phyloP scores from a whole-genome alignment of 2,797 vertebrate genomes.

The Delichon dasypus region DNA sequence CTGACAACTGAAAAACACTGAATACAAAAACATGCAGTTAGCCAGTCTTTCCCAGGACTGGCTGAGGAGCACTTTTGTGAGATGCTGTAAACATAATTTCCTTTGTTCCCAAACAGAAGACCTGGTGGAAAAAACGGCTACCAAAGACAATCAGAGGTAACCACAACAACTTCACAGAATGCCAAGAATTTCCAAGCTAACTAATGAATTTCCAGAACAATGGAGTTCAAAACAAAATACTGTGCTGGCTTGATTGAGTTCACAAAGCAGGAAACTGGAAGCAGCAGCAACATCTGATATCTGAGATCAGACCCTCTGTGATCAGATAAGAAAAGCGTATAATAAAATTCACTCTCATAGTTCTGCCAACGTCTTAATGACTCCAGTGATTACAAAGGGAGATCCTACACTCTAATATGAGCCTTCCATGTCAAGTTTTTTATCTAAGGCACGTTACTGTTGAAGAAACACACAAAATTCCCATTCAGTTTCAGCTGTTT shows the following conservation, averaged over 20 bases:
- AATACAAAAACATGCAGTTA: not conserved
- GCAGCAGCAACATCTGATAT: not conserved
- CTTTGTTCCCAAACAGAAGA: not conserved
- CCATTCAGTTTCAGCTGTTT: not conserved
- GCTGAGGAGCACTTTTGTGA: not conserved
- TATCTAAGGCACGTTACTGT: not conserved
- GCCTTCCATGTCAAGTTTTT: not conserved
- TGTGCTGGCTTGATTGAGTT: not conserved
- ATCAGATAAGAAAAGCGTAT: not conserved
- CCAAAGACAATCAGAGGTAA: not conserved
- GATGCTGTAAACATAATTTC: not conserved
- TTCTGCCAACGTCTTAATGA: not conserved
- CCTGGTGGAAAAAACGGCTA: not conserved
- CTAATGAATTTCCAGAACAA: not conserved
- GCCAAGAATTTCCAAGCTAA: not conserved
- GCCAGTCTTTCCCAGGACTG: not conserved
- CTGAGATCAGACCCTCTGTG: not conserved
- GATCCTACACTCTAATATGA: not conserved
- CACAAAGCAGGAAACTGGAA: conserved; percentile 7
- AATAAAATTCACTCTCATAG: not conserved
- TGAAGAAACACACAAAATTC: not conserved
- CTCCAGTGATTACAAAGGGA: not conserved
- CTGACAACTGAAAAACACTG: not conserved
- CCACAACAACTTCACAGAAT: not conserved
- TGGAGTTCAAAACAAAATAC: not conserved